Base-by-base conservation (phyloP, 2,888 invertebrate species). In the Emesis russula region DNA sequence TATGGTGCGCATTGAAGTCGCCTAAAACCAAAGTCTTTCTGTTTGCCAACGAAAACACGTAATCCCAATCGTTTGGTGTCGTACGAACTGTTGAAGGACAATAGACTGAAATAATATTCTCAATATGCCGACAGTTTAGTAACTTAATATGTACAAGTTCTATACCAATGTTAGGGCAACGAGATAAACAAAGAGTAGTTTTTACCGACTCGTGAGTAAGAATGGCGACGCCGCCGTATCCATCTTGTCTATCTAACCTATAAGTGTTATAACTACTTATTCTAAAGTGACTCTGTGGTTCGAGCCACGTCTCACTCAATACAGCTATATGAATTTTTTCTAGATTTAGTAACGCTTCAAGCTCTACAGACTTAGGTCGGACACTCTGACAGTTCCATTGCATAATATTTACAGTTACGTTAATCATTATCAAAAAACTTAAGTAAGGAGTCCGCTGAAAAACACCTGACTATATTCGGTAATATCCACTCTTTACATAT, bases 341-440 rank as follows among this genome's bases (percentile, higher is more conserved):
- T 48, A 90, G 83, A 7, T 15, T 25, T 25, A 95, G 75, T 2
- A 94, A 33, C 1, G 38, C 2, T 79, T 93, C 93, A 7, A 95
- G 88, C 0, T 31, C 33, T 48, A 36, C 3, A 6, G 53, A 11
- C 71, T 95, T 95, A n/a, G 94, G 94, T 70, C 81, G 83, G 1
- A 95, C 7, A 79, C 95, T 95, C 78, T 91, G 94, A 1, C 86
- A 74, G 68, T 95, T 95, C 95, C 95, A 95, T 63, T 95, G 93
- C 0, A 91, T n/a, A 38, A 90, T 83, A 80, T 86, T 89, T 66
- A 73, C 18, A 11, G 25, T 73, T 4, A 53, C 48, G 31, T 73
- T 71, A 71, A 81, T 73, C 58, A 33, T 81, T 58, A 33, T 15
- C 33, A 68, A 68, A 31, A 33, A 33, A 68, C 1, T 68, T 33